These are phyloP conservation scores for Pitangus sulphuratus DNA, from an alignment of 2,797 vertebrate genomes.

Conservation along the genomic window DNA sequence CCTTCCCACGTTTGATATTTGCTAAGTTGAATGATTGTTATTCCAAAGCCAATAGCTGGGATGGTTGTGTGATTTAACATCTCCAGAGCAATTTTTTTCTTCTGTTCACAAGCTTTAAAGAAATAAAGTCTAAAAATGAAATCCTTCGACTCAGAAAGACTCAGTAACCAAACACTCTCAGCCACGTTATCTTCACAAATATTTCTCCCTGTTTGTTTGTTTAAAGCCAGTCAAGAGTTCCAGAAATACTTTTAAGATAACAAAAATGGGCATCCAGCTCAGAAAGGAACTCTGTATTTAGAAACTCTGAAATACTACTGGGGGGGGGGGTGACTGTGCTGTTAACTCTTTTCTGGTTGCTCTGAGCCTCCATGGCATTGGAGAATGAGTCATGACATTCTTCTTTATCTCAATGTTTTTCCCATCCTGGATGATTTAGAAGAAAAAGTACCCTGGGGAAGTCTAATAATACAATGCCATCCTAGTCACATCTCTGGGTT, in stretches of 20 bases:
- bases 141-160: conserved; percentile 4
- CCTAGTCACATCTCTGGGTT: not conserved
- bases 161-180: conserved; percentile 1
- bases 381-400: conserved; percentile 22
- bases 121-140: conserved; percentile 1
- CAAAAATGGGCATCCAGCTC: conserved; percentile 38
- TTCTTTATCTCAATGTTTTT: not conserved
- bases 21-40: conserved; percentile 23
- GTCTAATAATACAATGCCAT: not conserved
- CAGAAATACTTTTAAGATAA: conserved; percentile 68
- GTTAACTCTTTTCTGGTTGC: conserved; percentile 24
- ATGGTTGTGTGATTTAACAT: conserved; percentile 22
- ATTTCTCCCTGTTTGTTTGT: conserved; percentile 62
- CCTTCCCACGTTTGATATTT: conserved; percentile 60
- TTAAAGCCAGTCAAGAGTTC: conserved; percentile 45
- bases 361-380: not conserved
- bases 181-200: conserved; percentile 30
- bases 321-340: not conserved
- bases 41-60: conserved; percentile 23
- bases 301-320: not conserved
- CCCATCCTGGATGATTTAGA: not conserved
- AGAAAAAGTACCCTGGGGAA: not conserved
- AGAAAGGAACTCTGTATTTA: conserved; percentile 50
- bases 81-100: not conserved
- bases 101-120: conserved; percentile 21